Evolutionary conservation across 2,113 vertebrate species (phyloP).

Genomic region (Hiodon alosoides): DNA sequence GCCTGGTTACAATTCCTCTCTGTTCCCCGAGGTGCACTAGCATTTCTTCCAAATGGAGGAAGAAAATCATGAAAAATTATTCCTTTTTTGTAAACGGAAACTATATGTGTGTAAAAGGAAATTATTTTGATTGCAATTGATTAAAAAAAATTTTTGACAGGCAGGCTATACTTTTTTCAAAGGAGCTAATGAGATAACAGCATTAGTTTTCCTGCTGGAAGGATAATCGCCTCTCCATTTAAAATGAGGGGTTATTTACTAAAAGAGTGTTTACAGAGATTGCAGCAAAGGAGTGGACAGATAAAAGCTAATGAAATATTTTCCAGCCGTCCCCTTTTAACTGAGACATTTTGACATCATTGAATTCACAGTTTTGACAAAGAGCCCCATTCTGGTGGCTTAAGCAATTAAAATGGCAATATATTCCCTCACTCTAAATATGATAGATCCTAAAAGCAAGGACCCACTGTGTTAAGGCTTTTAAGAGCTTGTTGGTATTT

Average conservation of each 20-base stretch:
- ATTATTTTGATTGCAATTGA: too few relatives aligned
- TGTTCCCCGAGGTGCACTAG: too few relatives aligned
- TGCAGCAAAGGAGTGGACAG: conserved; percentile 7
- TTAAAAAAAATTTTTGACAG: neutral
- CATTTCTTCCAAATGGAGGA: too few relatives aligned
- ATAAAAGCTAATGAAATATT: conserved; percentile 14
- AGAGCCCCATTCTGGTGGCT: conserved; percentile 1
- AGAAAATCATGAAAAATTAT: too few relatives aligned
- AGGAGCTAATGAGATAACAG: conserved; percentile 19
- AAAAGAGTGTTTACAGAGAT: conserved; percentile 2
- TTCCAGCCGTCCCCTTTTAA: conserved; percentile 8
- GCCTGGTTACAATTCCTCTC: too few relatives aligned
- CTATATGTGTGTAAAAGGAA: too few relatives aligned
- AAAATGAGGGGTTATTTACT: conserved; percentile 20
- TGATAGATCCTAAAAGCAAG: conserved; percentile 7
- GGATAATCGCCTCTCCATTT: conserved; percentile 22
- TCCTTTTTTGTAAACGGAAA: too few relatives aligned
- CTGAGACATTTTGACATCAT: conserved; percentile 6
- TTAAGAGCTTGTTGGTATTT: conserved; percentile 13
- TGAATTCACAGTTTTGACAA: neutral
- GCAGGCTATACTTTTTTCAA: conserved; percentile 16
- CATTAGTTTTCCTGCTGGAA: conserved; percentile 2
- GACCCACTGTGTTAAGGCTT: conserved; percentile 1
- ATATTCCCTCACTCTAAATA: conserved; percentile 2
- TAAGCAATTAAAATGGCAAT: conserved; percentile 11